A percentile compares a stretch with the other conserved stretches of the same genome.
phyloP scores from a whole-genome alignment of 2,797 vertebrate genomes.

The Acanthornis magna region DNA sequence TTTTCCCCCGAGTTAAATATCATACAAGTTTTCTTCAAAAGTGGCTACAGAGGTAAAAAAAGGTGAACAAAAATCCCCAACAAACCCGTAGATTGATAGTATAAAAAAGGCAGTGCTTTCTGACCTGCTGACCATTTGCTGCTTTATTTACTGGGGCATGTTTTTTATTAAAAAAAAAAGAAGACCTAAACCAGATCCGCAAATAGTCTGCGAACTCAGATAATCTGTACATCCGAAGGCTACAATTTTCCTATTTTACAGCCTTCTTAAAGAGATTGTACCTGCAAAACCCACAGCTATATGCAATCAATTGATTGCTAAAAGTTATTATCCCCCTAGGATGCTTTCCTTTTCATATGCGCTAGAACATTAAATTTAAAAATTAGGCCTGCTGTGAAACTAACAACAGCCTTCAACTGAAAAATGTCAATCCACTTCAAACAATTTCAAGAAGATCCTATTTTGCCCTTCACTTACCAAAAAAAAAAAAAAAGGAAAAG shows the following conservation, averaged over 20 bases:
- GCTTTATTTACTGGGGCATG: background rate
- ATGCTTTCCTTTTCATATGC: slow-evolving; percentile 63
- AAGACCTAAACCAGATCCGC: background rate
- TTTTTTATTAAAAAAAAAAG: background rate
- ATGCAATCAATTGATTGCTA: slow-evolving; percentile 72
- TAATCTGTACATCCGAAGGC: background rate
- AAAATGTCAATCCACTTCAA: slow-evolving; percentile 68
- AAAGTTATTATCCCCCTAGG: slow-evolving; percentile 73
- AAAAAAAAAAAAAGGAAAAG: background rate
- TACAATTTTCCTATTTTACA: slow-evolving; percentile 43
- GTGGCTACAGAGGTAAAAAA: background rate
- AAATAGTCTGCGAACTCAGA: background rate
- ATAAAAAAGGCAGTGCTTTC: background rate
- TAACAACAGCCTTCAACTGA: slow-evolving; percentile 60
- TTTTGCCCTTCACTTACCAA: slow-evolving; percentile 12
- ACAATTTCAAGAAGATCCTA: slow-evolving; percentile 47
- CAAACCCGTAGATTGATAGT: background rate
- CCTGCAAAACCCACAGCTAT: slow-evolving; percentile 29
- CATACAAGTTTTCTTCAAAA: background rate
- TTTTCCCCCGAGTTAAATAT: background rate
- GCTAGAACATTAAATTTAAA: slow-evolving; percentile 67
- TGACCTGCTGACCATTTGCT: background rate
- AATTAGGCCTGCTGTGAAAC: slow-evolving; percentile 69
- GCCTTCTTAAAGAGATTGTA: slow-evolving; percentile 29
- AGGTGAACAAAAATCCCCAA: fast-evolving